These are phyloP conservation scores for Synanthedon andrenaeformis DNA, from an alignment of 2,888 invertebrate genomes.

Conservation along the genomic window DNA sequence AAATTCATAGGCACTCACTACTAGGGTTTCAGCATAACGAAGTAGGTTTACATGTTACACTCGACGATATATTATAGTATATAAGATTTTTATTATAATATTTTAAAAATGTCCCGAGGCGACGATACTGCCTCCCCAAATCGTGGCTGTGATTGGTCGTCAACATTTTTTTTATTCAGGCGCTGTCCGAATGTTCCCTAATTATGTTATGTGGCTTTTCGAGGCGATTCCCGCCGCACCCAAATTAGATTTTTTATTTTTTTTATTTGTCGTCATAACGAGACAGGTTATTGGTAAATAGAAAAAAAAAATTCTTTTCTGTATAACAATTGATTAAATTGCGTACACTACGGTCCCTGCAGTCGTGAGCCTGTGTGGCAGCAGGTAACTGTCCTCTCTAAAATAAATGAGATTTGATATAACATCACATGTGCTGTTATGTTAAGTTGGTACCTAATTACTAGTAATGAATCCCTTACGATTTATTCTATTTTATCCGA, in stretches of 20 bases:
- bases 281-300: too few relatives aligned
- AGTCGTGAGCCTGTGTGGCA: too few relatives aligned
- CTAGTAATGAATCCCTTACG: too few relatives aligned
- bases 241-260: conserved; percentile 19
- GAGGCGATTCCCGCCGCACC: conserved; percentile 27
- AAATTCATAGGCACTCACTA: conserved; percentile 15
- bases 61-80: too few relatives aligned
- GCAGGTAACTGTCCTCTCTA: too few relatives aligned
- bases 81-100: conserved; percentile 28
- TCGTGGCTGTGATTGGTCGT: conserved; percentile 42
- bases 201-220: conserved; percentile 40
- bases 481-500: too few relatives aligned
- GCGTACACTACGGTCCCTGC: too few relatives aligned
- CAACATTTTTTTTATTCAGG: conserved; percentile 35
- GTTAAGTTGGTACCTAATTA: too few relatives aligned
- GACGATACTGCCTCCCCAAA: conserved; percentile 21
- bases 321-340: too few relatives aligned
- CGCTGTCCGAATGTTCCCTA: conserved; percentile 42
- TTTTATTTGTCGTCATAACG: background rate
- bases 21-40: conserved; percentile 19
- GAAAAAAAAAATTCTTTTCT: too few relatives aligned
- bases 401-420: too few relatives aligned
- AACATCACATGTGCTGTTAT: too few relatives aligned
- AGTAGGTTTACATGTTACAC: conserved; percentile 32
- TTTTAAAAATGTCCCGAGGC: conserved; percentile 61